Conservation (phyloP, 1,140 invertebrate genomes). For the Drosophila watanabei region DNA sequence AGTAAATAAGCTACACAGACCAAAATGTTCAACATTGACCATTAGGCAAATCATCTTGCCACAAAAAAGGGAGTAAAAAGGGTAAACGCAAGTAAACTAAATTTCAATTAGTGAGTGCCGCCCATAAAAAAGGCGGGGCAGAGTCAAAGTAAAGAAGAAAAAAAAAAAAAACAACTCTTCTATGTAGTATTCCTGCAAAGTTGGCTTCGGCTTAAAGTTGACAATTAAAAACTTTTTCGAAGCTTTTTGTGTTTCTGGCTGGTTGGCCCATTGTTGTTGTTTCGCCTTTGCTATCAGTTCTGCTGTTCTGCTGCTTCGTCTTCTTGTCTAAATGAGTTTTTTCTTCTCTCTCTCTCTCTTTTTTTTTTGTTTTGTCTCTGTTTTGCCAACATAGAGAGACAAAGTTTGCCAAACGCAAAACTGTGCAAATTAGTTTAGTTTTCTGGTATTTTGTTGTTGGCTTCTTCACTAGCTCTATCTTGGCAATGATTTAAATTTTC, state of each 20-base stretch:
- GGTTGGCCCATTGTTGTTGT: slow-evolving; percentile 34
- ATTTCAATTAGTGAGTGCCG: slow-evolving; percentile 69
- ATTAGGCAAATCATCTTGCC: slow-evolving; percentile 9
- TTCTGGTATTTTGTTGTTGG: slow-evolving; percentile 26
- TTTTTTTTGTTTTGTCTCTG: background rate
- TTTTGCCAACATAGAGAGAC: slow-evolving; percentile 35
- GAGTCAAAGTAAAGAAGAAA: background rate
- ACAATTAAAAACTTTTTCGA: slow-evolving; percentile 77
- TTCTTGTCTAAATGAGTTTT: slow-evolving; percentile 66
- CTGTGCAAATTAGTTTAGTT: slow-evolving; percentile 81
- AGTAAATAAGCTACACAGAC: slow-evolving; percentile 2
- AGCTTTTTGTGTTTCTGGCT: slow-evolving; percentile 40
- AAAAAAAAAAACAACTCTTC: slow-evolving; percentile 19
- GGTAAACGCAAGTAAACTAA: slow-evolving; percentile 36
- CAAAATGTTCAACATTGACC: slow-evolving; percentile 21
- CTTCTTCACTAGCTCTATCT: slow-evolving; percentile 8
- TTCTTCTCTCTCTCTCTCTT: slow-evolving; percentile 6
- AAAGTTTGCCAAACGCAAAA: slow-evolving; percentile 70
- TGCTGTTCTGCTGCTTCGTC: slow-evolving; percentile 32
- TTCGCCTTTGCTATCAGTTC: slow-evolving; percentile 31
- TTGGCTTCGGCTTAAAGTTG: slow-evolving; percentile 71
- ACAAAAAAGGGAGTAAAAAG: background rate
- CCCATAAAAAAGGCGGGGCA: slow-evolving; percentile 20
- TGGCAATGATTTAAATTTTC: slow-evolving; percentile 70
- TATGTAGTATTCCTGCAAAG: slow-evolving; percentile 13